Conservation (phyloP, 2,113 vertebrate genomes). For the Spilogale gracilis region DNA sequence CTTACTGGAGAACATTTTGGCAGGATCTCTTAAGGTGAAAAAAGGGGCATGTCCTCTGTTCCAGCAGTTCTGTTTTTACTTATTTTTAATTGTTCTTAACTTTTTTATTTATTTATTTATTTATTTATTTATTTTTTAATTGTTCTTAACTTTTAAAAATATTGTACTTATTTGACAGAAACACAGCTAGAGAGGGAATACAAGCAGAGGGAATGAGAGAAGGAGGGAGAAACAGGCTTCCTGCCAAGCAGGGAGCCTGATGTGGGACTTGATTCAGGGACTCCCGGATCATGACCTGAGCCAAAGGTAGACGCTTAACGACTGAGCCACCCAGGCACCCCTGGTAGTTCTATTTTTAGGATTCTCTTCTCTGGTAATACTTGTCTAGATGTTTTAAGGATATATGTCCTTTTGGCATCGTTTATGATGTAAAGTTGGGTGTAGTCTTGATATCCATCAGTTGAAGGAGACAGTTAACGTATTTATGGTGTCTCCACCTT, state of each 20-base stretch:
- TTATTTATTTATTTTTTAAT: too few species aligned
- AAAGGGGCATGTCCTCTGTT: background rate
- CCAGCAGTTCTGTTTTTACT: conserved; percentile 48
- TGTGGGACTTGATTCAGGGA: too few species aligned
- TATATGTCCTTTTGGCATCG: background rate
- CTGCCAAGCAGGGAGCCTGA: too few species aligned
- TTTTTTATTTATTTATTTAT: too few species aligned
- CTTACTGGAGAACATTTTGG: background rate
- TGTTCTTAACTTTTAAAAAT: too few species aligned
- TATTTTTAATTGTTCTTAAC: background rate
- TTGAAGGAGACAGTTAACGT: background rate
- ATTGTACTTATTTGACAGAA: too few species aligned
- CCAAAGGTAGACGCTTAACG: too few species aligned
- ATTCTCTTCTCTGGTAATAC: conserved; percentile 30
- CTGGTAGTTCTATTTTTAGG: conserved; percentile 25
- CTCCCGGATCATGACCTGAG: too few species aligned
- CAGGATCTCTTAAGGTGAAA: background rate
- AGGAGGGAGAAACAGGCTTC: too few species aligned
- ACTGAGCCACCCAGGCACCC: too few species aligned
- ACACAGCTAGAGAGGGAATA: too few species aligned
- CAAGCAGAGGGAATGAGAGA: too few species aligned
- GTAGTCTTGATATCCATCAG: background rate
- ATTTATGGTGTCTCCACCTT: background rate
- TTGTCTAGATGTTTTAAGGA: background rate
- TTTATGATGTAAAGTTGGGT: conserved; percentile 19